These are phyloP conservation scores for Ctenomys sociabilis DNA, from an alignment of 2,113 vertebrate species.

Conservation along the genomic window DNA sequence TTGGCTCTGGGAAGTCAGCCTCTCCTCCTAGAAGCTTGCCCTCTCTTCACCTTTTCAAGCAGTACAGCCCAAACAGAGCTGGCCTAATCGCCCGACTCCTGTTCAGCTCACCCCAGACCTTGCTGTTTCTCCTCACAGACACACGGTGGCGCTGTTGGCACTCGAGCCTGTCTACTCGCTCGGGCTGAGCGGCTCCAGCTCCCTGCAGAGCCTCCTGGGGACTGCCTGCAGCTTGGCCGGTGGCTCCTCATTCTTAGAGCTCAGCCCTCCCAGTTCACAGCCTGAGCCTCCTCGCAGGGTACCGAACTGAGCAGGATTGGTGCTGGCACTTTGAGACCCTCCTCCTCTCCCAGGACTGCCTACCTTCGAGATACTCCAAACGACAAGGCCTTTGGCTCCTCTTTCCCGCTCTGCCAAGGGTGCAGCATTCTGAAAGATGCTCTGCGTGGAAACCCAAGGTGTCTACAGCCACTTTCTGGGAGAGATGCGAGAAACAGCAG, in stretches of 20 bases:
- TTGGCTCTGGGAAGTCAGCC: neutral
- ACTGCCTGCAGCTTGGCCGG: neutral
- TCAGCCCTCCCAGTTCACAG: neutral
- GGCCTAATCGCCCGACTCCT: accelerated
- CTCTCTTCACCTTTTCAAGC: neutral
- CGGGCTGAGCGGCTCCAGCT: neutral
- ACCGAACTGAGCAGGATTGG: neutral
- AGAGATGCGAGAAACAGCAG: neutral
- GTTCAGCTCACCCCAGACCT: accelerated
- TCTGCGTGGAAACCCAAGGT: neutral
- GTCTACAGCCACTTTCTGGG: neutral
- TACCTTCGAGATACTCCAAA: neutral
- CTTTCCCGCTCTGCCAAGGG: neutral
- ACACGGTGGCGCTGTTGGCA: slow-evolving; percentile 69
- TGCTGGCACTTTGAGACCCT: no score
- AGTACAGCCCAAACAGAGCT: neutral
- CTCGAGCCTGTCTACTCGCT: neutral
- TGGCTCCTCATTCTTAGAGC: neutral
- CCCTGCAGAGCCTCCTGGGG: neutral
- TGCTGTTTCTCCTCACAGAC: neutral
- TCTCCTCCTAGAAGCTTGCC: neutral
- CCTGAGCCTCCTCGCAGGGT: neutral
- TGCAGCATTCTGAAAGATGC: neutral
- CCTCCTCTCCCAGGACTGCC: neutral
- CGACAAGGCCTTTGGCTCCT: accelerated